Evolutionary conservation across 2,888 invertebrate species (phyloP).

Genomic region (Cerastis rubricosa): DNA sequence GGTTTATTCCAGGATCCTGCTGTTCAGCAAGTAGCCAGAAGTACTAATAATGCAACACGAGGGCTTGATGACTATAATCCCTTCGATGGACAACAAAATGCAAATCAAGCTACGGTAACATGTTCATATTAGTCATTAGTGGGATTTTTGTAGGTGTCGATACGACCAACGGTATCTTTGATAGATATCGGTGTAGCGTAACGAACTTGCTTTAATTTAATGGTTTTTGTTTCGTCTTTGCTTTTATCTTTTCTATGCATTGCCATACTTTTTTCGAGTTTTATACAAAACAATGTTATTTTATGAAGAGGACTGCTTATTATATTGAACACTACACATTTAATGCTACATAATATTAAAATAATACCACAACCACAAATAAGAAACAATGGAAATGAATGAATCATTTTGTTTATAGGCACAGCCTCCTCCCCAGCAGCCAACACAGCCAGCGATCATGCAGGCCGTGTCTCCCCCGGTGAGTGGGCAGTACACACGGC

Average conservation of each 20-base stretch:
- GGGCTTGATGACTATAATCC: slow-evolving; percentile 99
- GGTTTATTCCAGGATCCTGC: slow-evolving; percentile 95
- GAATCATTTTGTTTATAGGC: slow-evolving; percentile 8
- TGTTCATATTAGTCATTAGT: slow-evolving; percentile 74
- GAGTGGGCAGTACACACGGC: slow-evolving; percentile 91
- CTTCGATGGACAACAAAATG: slow-evolving; percentile 94
- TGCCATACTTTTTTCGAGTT: not conserved
- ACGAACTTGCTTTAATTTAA: slow-evolving; percentile 47
- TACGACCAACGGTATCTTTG: slow-evolving; percentile 71
- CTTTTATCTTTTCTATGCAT: slow-evolving; percentile 1
- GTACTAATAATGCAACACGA: slow-evolving; percentile 92
- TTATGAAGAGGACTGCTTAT: not conserved
- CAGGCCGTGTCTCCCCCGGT: slow-evolving; percentile 93
- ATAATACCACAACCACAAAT: not conserved
- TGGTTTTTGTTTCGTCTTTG: slow-evolving; percentile 15
- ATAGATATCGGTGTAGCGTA: slow-evolving; percentile 57
- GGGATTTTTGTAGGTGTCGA: slow-evolving; percentile 74
- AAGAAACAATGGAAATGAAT: not conserved
- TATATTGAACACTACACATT: not conserved
- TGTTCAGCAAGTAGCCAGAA: slow-evolving; percentile 96
- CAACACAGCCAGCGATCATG: slow-evolving; percentile 95
- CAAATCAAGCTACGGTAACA: slow-evolving; percentile 89
- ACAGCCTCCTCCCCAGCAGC: slow-evolving; percentile 81
- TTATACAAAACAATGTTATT: not conserved
- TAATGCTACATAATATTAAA: not conserved